Base-by-base conservation (phyloP, 2,888 invertebrate species). In the Tinea semifulvella region DNA sequence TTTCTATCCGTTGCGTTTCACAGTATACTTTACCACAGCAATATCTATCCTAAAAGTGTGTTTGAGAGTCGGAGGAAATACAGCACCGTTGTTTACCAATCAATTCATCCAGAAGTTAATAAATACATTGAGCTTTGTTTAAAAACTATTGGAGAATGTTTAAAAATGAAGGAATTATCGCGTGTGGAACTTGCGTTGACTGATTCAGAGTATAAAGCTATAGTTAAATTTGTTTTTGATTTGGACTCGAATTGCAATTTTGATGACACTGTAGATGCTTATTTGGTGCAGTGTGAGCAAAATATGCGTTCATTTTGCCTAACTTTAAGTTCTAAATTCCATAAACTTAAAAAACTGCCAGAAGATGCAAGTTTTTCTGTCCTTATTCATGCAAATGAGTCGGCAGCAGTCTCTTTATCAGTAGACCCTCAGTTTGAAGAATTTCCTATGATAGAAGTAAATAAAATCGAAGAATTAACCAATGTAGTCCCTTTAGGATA, bases 1-100 rank as follows among this genome's bases (percentile, higher is more conserved):
- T 89, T 89, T 61, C 60, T 90, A 18, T 84, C 86, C 56, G 82
- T 88, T 17, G 83, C 86, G 1, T 82, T 89, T 48, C 86, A 89
- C 55, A 84, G 74, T 46, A 84, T 89, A 45, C 57, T 90, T 3
- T 86, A 83, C 54, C 66, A 77, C 46, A 62, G 85, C 44, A 82
- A 84, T 51, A 63, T 89, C 35, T 90, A 90, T 61, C 89, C 90
- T 1, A 68, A 74, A 46, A 82, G 80, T 54, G 83, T 88, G 53
- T 90, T 88, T 61, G 79, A 77, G 47, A 72, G 69, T 10, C 84
- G 83, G 56, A 86, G 82, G 55, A 86, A 88, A 52, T 90, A 89
- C 58, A 85, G 84, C 39, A 69, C 84, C 5, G 79, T 83, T 2
- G 82, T 88, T 0, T 70, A 86, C 55, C 77, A 82, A 48, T 86